These are phyloP conservation scores for Dicycla oo DNA, from an alignment of 2,888 invertebrate genomes.

Conservation along the genomic window DNA sequence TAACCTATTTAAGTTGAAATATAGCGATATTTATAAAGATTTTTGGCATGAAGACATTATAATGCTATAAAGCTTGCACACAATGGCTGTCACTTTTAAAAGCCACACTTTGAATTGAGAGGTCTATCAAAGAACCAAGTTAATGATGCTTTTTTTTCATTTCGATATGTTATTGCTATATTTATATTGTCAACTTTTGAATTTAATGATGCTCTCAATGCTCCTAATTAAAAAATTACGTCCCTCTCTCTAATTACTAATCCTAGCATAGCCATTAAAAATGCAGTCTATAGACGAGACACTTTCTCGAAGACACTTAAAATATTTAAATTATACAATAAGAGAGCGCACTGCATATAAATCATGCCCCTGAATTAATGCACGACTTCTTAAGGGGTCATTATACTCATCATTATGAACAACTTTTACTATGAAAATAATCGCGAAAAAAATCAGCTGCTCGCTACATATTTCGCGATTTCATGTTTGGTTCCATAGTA, in stretches of 20 bases:
- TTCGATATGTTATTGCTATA: not conserved
- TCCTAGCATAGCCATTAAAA: not conserved
- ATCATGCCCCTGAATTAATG: no score
- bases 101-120: not conserved
- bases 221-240: not conserved
- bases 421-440: no score
- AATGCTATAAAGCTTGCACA: not conserved
- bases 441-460: no score
- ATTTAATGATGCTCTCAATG: not conserved
- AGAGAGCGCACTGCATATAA: not conserved
- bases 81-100: not conserved
- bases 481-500: no score
- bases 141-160: not conserved
- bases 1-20: not conserved
- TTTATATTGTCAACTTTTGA: not conserved
- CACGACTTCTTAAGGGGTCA: no score
- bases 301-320: constrained; percentile 10
- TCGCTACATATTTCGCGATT: no score
- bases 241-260: not conserved
- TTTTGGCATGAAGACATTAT: not conserved
- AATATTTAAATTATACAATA: no score
- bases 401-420: no score
- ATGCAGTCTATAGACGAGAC: constrained; percentile 6
- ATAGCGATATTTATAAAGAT: not conserved
- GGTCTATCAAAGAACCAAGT: not conserved